Percentiles rank a stretch among this genome's conserved stretches.
These are phyloP conservation scores for Dryobotodes eremita DNA, from an alignment of 2,888 invertebrate species.

Conservation along the genomic window DNA sequence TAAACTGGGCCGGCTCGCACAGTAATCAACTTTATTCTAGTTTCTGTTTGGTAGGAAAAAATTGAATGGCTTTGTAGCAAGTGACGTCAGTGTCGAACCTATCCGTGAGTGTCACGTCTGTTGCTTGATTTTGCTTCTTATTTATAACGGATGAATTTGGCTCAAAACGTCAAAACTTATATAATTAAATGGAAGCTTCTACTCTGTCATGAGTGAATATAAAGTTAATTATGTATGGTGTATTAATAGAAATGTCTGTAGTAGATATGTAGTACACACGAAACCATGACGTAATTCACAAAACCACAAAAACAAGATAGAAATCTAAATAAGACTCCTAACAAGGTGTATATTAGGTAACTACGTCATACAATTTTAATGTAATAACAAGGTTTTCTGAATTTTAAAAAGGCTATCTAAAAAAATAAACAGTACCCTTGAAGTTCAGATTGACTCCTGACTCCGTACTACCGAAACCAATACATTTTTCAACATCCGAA, in stretches of 20 bases:
- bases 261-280: neutral
- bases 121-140: conserved; percentile 28
- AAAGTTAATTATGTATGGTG: conserved; percentile 4
- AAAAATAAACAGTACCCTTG: neutral
- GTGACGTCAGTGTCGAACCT: conserved; percentile 44
- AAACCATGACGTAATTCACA: neutral
- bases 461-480: conserved; percentile 11
- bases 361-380: neutral
- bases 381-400: neutral
- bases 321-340: neutral
- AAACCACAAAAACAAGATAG: neutral
- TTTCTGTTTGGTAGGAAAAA: conserved; percentile 63
- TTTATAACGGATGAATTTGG: conserved; percentile 2
- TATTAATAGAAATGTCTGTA: neutral
- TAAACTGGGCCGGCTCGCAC: conserved; percentile 67
- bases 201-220: neutral
- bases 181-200: neutral
- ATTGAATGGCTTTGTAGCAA: conserved; percentile 59
- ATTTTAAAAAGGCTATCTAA: neutral
- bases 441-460: conserved; percentile 18
- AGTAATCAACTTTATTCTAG: conserved; percentile 71
- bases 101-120: conserved; percentile 10
- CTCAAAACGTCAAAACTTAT: conserved; percentile 1
- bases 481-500: conserved; percentile 39
- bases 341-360: neutral